phyloP scores from a whole-genome alignment of 2,888 invertebrate species.

The Polyploca ridens region DNA sequence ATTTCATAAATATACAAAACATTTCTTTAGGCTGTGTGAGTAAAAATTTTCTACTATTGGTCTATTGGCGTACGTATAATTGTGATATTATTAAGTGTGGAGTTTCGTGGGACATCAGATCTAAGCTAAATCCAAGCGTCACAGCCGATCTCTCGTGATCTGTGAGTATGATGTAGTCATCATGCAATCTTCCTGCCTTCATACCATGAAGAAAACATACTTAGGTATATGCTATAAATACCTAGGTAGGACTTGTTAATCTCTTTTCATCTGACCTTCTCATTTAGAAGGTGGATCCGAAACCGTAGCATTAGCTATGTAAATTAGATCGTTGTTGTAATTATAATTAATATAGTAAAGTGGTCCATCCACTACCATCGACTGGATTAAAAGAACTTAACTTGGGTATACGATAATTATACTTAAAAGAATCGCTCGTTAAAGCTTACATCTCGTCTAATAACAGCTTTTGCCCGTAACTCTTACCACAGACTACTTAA shows the following conservation, averaged over 20 bases:
- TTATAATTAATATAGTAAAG: conserved; percentile 64
- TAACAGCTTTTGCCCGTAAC: not conserved
- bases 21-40: no score
- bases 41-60: no score
- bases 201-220: not conserved
- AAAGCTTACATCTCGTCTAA: no score
- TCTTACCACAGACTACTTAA: not conserved
- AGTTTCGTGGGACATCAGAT: no score
- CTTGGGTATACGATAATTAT: conserved; percentile 11
- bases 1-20: no score
- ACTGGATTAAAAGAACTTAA: conserved; percentile 40
- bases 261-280: conserved; percentile 18
- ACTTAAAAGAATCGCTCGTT: not conserved
- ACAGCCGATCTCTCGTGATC: no score
- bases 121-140: no score
- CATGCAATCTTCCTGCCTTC: no score
- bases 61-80: no score
- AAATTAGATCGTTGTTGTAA: conserved; percentile 64
- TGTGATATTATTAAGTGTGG: no score
- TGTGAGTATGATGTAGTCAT: no score
- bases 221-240: not conserved
- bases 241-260: not conserved
- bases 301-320: conserved; percentile 63
- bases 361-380: conserved; percentile 32
- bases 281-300: conserved; percentile 38